Evolutionary conservation across 30 jellyfish, hydroid and myxozoan genomes (phyloP).

Genomic region (Rhopilema esculentum): DNA sequence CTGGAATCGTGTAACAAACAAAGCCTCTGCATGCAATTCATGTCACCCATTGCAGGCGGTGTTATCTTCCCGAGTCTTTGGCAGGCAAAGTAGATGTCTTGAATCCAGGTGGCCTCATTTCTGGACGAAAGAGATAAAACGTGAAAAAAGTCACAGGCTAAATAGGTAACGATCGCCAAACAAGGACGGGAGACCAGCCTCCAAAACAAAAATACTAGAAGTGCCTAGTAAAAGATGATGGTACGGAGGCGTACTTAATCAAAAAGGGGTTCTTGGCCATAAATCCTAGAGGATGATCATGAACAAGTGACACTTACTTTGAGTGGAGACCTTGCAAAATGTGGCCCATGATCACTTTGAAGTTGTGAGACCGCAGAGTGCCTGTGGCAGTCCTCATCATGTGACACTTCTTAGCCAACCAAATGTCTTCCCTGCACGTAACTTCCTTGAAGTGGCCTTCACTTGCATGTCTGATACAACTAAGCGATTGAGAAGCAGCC

Average conservation of each 20-base stretch:
- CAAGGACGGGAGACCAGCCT: too few species aligned
- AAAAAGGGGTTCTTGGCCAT: too few species aligned
- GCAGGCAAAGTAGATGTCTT: conserved; percentile 70
- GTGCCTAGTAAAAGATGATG: too few species aligned
- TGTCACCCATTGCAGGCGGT: conserved; percentile 66
- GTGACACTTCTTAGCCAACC: conserved; percentile 90
- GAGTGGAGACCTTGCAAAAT: conserved; percentile 65
- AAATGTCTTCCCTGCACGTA: conserved; percentile 75
- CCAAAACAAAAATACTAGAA: too few species aligned
- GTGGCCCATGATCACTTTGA: conserved; percentile 82
- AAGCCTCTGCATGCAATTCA: conserved; percentile 45
- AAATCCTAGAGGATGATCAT: too few species aligned
- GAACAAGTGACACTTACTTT: conserved; percentile 10
- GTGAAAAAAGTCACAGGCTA: background rate
- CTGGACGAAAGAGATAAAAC: conserved; percentile 4
- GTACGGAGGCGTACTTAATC: too few species aligned
- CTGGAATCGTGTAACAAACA: conserved; percentile 62
- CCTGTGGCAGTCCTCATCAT: conserved; percentile 88
- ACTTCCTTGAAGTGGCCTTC: conserved; percentile 7
- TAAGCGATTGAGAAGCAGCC: conserved; percentile 11
- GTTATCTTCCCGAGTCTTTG: conserved; percentile 88
- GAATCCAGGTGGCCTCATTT: conserved; percentile 66
- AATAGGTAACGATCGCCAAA: background rate
- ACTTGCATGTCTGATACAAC: conserved; percentile 33
- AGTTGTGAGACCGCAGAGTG: conserved; percentile 75